Base-by-base conservation (phyloP, 2,113 vertebrate species). In the Ochotona curzoniae region DNA sequence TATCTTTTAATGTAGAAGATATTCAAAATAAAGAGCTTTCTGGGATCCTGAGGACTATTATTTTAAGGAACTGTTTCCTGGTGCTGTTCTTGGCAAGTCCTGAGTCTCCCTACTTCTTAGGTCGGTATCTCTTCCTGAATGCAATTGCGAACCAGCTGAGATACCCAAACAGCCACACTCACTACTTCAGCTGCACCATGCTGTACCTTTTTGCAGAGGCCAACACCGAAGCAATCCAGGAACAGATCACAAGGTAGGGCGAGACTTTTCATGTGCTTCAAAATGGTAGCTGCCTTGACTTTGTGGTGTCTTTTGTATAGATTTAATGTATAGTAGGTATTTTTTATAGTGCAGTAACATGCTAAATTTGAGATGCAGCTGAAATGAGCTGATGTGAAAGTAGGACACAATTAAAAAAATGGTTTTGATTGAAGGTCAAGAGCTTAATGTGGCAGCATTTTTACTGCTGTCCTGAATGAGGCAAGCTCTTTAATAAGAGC, bases 101-200 rank as follows among this genome's bases (percentile, higher is more conserved):
- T 89, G 13, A 10, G 1, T 23, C 4, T 44, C 87, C 25, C 66
- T 86, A 57, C 78, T 63, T 67, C 89, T 20, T 96, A 99, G 99
- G 99, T 28, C 99, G 99, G 54, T 99, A 99, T 97, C 98, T 99
- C 83, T 99, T 99, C 98, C 93, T 99, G 97, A 99, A 99, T 0
- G 99, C 99, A 4, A 99, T 99, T 35, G 99, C 99, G 98, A 99
- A 99, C 95, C 99, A 99, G 98, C 98, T 99, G 96, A 99, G 99
- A 17, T 99, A 99, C 96, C 99, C 99, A 38, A 99, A 99, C 98
- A 99, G 99, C 91, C 99, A 99, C 98, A 99, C 99, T 2, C 99
- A 99, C 98, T 99, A 99, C 98, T 99, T 99, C 97, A 99, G 99
- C 97, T 99, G 99, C 96, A 99, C 99, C 96, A 99, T 99, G 99